These are phyloP conservation scores for Strigops habroptila DNA, from an alignment of 2,113 vertebrate genomes.

Conservation along the genomic window DNA sequence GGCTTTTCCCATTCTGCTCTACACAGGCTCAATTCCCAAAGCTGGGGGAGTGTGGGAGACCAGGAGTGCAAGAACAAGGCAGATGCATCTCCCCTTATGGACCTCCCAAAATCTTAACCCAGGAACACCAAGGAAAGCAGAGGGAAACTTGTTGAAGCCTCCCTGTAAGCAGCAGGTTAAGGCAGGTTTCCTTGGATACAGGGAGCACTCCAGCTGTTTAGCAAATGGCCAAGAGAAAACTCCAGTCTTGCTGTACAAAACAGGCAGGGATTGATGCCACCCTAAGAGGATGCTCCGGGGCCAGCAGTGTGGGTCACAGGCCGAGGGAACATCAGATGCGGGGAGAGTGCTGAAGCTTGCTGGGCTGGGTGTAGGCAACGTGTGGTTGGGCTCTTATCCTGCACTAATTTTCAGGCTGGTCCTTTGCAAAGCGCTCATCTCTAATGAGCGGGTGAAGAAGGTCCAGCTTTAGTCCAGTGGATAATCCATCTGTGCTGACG, in stretches of 20 bases:
- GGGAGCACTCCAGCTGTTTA: constrained; percentile 58
- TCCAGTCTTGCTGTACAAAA: constrained; percentile 29
- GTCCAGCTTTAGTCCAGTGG: background rate
- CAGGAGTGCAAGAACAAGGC: background rate
- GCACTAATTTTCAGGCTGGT: background rate
- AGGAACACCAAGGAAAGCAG: accelerated
- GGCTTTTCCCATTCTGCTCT: background rate
- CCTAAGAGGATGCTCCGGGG: background rate
- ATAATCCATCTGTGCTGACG: background rate
- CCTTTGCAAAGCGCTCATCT: background rate
- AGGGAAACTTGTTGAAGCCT: background rate
- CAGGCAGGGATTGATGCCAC: background rate
- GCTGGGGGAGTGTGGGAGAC: background rate
- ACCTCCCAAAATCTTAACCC: background rate
- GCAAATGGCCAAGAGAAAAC: constrained; percentile 44
- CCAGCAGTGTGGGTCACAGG: accelerated
- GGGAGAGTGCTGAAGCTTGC: background rate
- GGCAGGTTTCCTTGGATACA: constrained; percentile 64
- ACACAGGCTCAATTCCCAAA: background rate
- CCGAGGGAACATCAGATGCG: background rate
- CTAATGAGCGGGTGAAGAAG: background rate
- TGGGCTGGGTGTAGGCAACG: background rate
- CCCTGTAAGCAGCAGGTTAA: constrained; percentile 42
- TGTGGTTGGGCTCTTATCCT: background rate
- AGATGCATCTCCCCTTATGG: background rate